Conservation (phyloP, 2,113 vertebrate genomes). For the Hemiprocne comata region DNA sequence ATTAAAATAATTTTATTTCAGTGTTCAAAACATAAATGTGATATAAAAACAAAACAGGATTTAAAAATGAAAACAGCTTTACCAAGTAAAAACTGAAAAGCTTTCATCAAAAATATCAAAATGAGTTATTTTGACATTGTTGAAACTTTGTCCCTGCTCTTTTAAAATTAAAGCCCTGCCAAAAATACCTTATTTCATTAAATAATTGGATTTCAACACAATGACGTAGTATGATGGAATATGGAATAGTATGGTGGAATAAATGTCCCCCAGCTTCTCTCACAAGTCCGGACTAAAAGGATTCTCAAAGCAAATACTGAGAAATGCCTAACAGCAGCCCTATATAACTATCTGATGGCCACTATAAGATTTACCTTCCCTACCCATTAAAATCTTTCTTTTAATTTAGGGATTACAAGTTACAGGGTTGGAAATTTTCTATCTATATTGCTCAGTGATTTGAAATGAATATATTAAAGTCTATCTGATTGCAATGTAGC, state of each 20-base stretch:
- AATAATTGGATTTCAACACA: slow-evolving; percentile 27
- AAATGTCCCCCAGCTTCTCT: not conserved
- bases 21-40: not conserved
- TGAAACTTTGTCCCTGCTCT: not conserved
- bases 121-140: not conserved
- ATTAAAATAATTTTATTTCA: not conserved
- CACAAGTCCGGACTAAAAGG: not conserved
- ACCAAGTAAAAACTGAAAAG: not conserved
- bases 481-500: slow-evolving; percentile 44
- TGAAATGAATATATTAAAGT: slow-evolving; percentile 18
- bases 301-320: slow-evolving; percentile 39
- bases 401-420: slow-evolving; percentile 24
- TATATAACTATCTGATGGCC: not conserved
- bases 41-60: not conserved
- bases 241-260: not conserved
- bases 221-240: not conserved
- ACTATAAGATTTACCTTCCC: slow-evolving; percentile 44
- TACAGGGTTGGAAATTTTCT: not conserved
- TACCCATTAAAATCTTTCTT: slow-evolving; percentile 1
- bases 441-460: slow-evolving; percentile 3
- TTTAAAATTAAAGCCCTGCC: not conserved
- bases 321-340: not conserved
- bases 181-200: not conserved
- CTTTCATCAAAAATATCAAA: not conserved
- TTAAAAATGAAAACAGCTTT: not conserved